phyloP scores from a whole-genome alignment of 2,797 vertebrate genomes.

The Anisognathus igniventris region DNA sequence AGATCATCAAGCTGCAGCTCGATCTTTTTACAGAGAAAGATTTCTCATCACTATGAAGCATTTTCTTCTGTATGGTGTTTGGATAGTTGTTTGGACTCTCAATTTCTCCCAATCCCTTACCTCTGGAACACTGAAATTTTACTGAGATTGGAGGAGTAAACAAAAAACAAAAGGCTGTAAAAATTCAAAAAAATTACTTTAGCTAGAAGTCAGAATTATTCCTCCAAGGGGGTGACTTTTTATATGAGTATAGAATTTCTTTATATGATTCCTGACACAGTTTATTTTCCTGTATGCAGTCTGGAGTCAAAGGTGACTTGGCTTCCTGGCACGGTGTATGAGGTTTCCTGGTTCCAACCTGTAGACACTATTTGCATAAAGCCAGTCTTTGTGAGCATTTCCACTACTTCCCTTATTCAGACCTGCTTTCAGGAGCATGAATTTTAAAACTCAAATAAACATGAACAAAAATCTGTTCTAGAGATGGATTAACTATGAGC shows the following conservation, averaged over 20 bases:
- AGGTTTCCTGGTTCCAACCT: not conserved
- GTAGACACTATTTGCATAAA: not conserved
- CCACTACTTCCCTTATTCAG: not conserved
- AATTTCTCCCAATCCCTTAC: not conserved
- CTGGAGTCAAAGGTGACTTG: not conserved
- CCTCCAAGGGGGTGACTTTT: not conserved
- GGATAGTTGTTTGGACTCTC: not conserved
- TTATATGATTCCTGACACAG: not conserved
- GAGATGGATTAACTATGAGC: not conserved
- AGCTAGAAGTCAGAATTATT: not conserved
- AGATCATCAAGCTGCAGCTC: not conserved
- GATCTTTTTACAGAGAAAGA: not conserved
- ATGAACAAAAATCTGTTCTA: not conserved
- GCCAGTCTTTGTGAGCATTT: not conserved
- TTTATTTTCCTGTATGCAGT: not conserved
- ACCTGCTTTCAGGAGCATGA: not conserved
- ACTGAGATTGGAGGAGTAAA: not conserved
- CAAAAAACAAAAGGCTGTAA: not conserved
- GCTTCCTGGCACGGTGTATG: not conserved
- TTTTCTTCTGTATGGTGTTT: not conserved
- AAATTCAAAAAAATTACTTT: not conserved
- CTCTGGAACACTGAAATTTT: not conserved
- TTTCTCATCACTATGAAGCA: not conserved
- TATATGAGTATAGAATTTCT: not conserved
- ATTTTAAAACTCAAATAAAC: not conserved